Percentiles rank a stretch among this genome's conserved stretches.
Evolutionary conservation across 2,888 invertebrate species (phyloP).

Genomic region (Bombylius discolor): DNA sequence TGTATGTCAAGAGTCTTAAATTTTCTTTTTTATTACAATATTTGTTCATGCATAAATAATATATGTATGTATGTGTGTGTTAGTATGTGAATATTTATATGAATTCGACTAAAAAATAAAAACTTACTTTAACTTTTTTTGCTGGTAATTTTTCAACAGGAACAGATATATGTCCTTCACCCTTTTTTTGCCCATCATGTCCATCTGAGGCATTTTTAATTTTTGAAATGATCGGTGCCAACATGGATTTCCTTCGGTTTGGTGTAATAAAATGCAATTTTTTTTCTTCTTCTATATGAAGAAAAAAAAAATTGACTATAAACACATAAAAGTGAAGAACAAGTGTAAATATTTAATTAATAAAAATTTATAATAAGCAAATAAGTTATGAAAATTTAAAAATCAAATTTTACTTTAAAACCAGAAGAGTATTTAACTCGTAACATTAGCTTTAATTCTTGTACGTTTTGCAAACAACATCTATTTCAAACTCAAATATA

Average conservation of each 20-base stretch:
- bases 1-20: too few relatives aligned
- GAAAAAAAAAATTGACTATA: too few relatives aligned
- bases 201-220: conserved; percentile 22
- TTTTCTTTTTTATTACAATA: not conserved
- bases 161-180: conserved; percentile 28
- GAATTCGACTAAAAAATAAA: too few relatives aligned
- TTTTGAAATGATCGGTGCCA: conserved; percentile 32
- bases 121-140: conserved; percentile 33
- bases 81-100: too few relatives aligned
- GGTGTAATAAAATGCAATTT: conserved; percentile 33
- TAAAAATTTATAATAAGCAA: too few relatives aligned
- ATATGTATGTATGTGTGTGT: not conserved
- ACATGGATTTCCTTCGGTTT: conserved; percentile 31
- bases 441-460: too few relatives aligned
- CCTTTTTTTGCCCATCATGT: conserved; percentile 23
- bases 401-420: too few relatives aligned
- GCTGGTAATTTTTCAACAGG: conserved; percentile 30
- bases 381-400: too few relatives aligned
- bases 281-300: conserved; percentile 33
- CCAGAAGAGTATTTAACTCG: too few relatives aligned
- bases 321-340: too few relatives aligned
- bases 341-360: not conserved
- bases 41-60: not conserved
- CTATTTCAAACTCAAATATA: too few relatives aligned
- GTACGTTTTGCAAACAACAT: too few relatives aligned